These are phyloP conservation scores for Corynorhinus townsendii DNA, from an alignment of 2,113 vertebrate genomes.

Conservation along the genomic window DNA sequence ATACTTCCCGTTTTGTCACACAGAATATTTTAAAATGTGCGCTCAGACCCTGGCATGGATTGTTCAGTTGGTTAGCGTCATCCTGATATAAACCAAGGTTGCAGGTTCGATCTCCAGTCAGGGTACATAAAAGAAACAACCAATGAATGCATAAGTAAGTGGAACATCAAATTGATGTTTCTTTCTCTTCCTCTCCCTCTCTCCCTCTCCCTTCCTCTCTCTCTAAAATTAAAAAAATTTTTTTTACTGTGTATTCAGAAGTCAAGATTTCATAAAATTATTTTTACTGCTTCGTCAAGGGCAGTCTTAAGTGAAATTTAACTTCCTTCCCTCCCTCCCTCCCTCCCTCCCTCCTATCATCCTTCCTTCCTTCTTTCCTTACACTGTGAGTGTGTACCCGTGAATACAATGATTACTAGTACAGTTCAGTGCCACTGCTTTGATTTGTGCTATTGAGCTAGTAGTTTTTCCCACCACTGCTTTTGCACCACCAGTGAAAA, in stretches of 20 bases:
- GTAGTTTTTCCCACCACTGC: neutral
- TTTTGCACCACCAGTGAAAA: neutral
- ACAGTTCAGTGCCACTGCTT: neutral
- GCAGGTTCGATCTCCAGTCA: no score
- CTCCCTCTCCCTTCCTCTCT: no score
- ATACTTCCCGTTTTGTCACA: neutral
- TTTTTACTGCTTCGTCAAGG: neutral
- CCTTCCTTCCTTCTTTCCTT: neutral
- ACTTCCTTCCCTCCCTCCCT: neutral
- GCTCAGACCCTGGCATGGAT: neutral
- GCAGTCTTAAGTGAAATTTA: neutral
- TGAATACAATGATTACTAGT: neutral
- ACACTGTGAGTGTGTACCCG: neutral
- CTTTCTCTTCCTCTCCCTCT: no score
- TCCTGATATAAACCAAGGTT: no score
- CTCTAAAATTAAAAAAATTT: no score
- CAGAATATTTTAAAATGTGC: neutral
- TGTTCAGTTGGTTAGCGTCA: no score
- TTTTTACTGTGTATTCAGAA: neutral
- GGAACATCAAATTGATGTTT: no score
- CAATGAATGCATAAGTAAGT: no score
- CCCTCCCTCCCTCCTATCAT: no score
- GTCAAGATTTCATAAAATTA: conserved; percentile 12
- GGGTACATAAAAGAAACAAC: no score
- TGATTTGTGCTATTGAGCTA: neutral